A percentile compares a stretch with the other conserved stretches of the same genome.
Conservation (phyloP, 2,888 invertebrate genomes). For the Acanthopleura granulata region DNA sequence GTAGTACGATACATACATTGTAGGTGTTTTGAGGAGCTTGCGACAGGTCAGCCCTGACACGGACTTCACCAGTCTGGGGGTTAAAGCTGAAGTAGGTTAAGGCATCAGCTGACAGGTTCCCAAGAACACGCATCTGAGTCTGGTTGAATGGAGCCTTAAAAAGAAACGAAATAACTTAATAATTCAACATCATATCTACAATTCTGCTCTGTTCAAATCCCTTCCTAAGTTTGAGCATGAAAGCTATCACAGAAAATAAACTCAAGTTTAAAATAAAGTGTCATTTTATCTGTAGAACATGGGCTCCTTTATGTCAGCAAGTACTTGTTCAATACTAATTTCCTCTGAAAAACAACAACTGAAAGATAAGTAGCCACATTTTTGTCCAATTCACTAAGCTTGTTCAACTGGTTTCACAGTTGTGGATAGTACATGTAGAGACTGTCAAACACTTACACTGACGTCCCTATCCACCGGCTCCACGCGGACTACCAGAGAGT, state of each 20-base stretch:
- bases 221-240: background rate
- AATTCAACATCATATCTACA: background rate
- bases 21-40: background rate
- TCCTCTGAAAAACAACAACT: no score
- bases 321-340: no score
- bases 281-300: no score
- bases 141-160: constrained; percentile 13
- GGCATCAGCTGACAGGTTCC: constrained; percentile 11
- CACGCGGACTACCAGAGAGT: background rate
- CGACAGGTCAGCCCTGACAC: background rate
- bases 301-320: no score
- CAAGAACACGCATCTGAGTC: background rate
- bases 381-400: no score
- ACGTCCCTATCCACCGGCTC: background rate
- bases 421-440: no score
- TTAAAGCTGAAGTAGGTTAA: constrained; percentile 22
- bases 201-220: background rate
- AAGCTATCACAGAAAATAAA: background rate
- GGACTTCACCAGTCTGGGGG: constrained; percentile 10
- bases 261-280: no score
- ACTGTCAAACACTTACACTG: background rate
- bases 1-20: constrained; percentile 9
- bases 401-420: no score
- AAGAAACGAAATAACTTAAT: background rate
- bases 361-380: no score